Conservation (phyloP, 2,888 invertebrate genomes). For the Flexamia atlantica region DNA sequence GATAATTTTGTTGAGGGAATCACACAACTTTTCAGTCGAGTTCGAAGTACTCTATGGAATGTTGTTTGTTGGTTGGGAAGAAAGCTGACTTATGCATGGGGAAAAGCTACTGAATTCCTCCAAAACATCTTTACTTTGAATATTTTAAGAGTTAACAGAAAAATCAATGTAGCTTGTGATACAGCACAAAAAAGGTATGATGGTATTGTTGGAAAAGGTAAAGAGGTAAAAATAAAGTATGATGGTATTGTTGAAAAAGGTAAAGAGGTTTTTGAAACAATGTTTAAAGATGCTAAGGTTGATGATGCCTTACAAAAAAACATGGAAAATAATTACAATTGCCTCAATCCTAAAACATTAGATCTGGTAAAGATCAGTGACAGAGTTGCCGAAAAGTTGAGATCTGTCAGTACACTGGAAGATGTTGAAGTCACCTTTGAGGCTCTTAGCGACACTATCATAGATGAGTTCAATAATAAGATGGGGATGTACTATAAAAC, state of each 20-base stretch:
- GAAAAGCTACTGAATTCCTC: too few relatives aligned
- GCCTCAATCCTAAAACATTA: background rate
- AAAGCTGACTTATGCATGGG: too few relatives aligned
- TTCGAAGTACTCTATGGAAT: too few relatives aligned
- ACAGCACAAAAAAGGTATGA: too few relatives aligned
- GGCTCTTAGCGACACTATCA: background rate
- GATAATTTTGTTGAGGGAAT: too few relatives aligned
- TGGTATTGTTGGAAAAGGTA: background rate
- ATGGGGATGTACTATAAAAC: background rate
- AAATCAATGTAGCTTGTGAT: too few relatives aligned
- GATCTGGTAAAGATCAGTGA: background rate
- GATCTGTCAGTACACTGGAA: background rate
- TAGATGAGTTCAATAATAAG: background rate
- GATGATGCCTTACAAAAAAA: background rate
- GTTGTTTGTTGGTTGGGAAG: too few relatives aligned
- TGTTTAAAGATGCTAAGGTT: background rate
- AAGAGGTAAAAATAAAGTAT: background rate
- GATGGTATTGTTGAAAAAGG: background rate
- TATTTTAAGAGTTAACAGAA: too few relatives aligned
- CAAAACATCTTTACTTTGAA: too few relatives aligned
- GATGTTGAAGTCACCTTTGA: background rate
- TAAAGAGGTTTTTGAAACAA: background rate
- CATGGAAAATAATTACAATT: background rate
- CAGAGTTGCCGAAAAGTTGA: background rate
- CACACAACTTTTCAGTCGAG: too few relatives aligned